A percentile compares a stretch with the other conserved stretches of the same genome.
Conservation (phyloP, 2,113 vertebrate species). For the Vulpes lagopus region DNA sequence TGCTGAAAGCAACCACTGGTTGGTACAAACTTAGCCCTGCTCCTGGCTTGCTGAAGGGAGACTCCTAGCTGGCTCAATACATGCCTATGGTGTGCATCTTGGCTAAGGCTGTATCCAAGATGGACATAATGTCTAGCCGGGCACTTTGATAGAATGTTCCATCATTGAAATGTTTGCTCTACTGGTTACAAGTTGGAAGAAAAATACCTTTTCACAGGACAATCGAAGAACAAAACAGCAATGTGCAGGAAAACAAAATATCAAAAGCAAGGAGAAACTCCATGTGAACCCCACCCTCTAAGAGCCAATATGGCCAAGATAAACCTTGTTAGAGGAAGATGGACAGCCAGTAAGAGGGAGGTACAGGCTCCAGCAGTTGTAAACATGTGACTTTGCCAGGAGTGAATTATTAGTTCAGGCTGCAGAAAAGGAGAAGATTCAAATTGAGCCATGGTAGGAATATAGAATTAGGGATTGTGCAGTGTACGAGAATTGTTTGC, state of each 20-base stretch:
- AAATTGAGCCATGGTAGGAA: neutral
- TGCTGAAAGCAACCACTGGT: neutral
- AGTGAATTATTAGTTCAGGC: neutral
- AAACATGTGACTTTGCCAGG: conserved; percentile 45
- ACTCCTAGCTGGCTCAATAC: neutral
- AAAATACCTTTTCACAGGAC: neutral
- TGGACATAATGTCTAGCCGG: neutral
- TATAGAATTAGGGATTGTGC: neutral
- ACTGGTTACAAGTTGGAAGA: conserved; percentile 10
- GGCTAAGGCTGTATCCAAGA: neutral
- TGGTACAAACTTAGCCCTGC: neutral
- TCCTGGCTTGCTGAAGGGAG: neutral
- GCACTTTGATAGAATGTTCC: neutral
- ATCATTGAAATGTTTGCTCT: neutral
- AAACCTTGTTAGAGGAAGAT: conserved; percentile 18
- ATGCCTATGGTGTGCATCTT: neutral
- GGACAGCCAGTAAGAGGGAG: neutral
- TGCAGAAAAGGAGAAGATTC: neutral
- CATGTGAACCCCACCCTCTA: neutral
- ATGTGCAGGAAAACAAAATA: neutral
- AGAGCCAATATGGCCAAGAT: conserved; percentile 25
- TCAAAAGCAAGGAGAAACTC: conserved; percentile 40
- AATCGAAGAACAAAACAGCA: neutral
- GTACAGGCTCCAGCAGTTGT: neutral
- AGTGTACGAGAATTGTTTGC: neutral